phyloP scores from a whole-genome alignment of 2,888 invertebrate species.

The Cantharis flavilabris region DNA sequence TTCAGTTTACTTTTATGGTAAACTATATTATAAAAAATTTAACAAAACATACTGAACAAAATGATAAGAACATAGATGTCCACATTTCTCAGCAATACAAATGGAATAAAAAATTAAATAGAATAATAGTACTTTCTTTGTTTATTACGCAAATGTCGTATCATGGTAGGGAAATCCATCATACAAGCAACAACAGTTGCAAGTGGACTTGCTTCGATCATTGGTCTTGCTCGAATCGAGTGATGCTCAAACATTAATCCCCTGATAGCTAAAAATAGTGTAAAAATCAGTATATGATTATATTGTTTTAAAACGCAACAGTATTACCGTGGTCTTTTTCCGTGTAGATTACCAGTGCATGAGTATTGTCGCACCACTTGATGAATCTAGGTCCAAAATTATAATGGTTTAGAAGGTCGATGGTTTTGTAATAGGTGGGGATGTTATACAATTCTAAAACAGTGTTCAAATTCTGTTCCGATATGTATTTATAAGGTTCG shows the following conservation, averaged over 20 bases:
- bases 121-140: no score
- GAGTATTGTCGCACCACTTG: background rate
- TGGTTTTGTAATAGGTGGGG: background rate
- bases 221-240: background rate
- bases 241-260: background rate
- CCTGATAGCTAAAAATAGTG: background rate
- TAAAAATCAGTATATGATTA: background rate
- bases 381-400: background rate
- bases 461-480: background rate
- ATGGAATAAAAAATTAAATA: no score
- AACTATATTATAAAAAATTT: no score
- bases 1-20: no score
- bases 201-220: background rate
- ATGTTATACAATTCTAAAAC: background rate
- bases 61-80: no score
- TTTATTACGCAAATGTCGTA: no score
- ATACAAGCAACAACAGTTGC: background rate
- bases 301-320: background rate
- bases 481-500: background rate
- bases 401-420: background rate
- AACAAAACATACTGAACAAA: no score
- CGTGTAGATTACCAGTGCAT: background rate
- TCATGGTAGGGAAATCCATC: background rate
- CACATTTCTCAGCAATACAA: no score
- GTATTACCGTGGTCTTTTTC: background rate